phyloP scores from a whole-genome alignment of 2,888 invertebrate genomes.

The Drosophila meridiana region DNA sequence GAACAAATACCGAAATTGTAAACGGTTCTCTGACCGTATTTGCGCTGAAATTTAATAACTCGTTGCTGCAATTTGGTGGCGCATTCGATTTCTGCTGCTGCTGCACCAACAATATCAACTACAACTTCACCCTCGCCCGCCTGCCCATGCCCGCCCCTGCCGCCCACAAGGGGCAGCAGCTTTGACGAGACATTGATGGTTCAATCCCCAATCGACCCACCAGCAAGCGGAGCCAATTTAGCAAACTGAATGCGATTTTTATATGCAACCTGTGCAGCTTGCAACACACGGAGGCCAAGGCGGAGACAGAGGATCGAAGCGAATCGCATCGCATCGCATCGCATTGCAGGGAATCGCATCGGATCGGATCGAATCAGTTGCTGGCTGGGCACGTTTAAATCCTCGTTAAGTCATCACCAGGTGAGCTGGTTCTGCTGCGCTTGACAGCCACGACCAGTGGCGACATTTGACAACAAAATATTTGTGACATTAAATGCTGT shows the following conservation, averaged over 20 bases:
- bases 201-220: slow-evolving; percentile 76
- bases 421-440: slow-evolving; percentile 42
- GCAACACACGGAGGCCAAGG: neutral
- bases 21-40: slow-evolving; percentile 51
- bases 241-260: slow-evolving; percentile 73
- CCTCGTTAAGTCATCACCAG: slow-evolving; percentile 77
- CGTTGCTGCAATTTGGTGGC: slow-evolving; percentile 46
- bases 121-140: neutral
- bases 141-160: neutral
- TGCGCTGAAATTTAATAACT: slow-evolving; percentile 73
- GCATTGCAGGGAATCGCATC: neutral
- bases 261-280: slow-evolving; percentile 55
- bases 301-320: neutral
- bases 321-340: slow-evolving; percentile 1
- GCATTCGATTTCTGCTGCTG: slow-evolving; percentile 45
- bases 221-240: slow-evolving; percentile 73
- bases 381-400: slow-evolving; percentile 49
- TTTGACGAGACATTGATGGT: slow-evolving; percentile 80
- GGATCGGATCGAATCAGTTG: slow-evolving; percentile 11
- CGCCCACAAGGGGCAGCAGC: slow-evolving; percentile 36
- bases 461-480: slow-evolving; percentile 80
- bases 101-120: slow-evolving; percentile 9
- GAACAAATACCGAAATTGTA: slow-evolving; percentile 52
- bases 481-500: slow-evolving; percentile 76
- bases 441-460: slow-evolving; percentile 54